Conservation (phyloP, 2,797 vertebrate genomes). For the Catamblyrhynchus diadema region DNA sequence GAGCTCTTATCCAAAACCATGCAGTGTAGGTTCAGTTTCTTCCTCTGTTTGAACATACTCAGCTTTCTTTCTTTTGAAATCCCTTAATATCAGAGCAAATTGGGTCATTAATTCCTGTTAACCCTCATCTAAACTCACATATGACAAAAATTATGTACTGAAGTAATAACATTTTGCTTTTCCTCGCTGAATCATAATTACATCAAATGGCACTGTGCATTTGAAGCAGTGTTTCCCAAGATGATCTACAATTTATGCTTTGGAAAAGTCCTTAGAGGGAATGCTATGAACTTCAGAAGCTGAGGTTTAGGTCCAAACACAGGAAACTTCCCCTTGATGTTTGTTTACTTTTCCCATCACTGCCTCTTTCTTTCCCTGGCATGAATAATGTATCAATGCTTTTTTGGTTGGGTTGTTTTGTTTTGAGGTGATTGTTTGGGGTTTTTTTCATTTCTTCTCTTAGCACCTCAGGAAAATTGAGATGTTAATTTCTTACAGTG, state of each 20-base stretch:
- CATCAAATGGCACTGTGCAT: neutral
- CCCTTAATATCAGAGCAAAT: neutral
- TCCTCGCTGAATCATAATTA: neutral
- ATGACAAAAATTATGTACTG: neutral
- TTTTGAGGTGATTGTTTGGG: neutral
- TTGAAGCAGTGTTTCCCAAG: neutral
- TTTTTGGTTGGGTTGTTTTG: neutral
- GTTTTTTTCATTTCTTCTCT: neutral
- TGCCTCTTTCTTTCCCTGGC: neutral
- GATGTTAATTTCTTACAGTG: conserved; percentile 12
- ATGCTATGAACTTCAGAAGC: neutral
- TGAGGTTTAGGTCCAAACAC: neutral
- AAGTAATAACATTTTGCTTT: neutral
- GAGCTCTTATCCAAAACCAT: neutral
- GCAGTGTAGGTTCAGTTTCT: neutral
- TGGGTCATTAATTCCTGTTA: neutral
- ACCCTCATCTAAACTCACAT: neutral
- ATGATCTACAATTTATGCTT: neutral
- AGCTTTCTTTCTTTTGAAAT: neutral
- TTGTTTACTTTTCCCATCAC: neutral
- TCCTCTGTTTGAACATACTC: neutral
- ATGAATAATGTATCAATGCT: neutral
- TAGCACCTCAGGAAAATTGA: neutral
- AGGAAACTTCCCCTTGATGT: neutral
- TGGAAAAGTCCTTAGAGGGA: neutral